These are phyloP conservation scores for Porites lutea DNA, from an alignment of 64 coral and sea anemone species.

Conservation along the genomic window DNA sequence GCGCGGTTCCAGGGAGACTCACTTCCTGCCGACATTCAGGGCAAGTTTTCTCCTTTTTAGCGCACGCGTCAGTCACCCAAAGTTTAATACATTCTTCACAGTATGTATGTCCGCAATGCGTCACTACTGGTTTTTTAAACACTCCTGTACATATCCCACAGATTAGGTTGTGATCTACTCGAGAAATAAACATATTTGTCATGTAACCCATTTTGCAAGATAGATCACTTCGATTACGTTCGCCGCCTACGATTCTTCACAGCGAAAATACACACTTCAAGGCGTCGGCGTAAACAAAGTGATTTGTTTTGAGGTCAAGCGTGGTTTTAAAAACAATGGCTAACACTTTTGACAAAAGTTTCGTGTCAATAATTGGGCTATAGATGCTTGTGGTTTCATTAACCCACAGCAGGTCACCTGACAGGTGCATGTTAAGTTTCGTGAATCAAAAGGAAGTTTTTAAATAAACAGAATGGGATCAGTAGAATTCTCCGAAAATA, in stretches of 20 bases:
- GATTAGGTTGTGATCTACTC: constrained; percentile 77
- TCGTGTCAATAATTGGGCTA: not conserved
- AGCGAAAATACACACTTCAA: not conserved
- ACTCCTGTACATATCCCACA: constrained; percentile 90
- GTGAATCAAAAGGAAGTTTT: no score
- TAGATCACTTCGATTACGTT: not conserved
- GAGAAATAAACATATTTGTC: constrained; percentile 62
- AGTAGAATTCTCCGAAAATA: no score
- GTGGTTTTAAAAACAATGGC: not conserved
- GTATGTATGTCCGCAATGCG: constrained; percentile 87
- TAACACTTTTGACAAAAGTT: not conserved
- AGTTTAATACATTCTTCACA: constrained; percentile 78
- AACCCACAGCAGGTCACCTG: not conserved
- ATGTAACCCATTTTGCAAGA: constrained; percentile 78
- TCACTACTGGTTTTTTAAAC: constrained; percentile 72
- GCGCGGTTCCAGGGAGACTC: not conserved
- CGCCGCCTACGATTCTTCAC: not conserved
- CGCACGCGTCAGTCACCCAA: constrained; percentile 6
- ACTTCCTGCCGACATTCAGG: constrained; percentile 46
- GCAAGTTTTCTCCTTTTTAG: not conserved
- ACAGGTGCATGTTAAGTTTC: not conserved
- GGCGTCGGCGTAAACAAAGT: not conserved
- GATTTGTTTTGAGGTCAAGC: not conserved
- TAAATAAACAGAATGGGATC: no score
- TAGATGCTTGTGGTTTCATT: constrained; percentile 4